These are phyloP conservation scores for Marisa cornuarietis DNA, from an alignment of 1,140 invertebrate species.

Conservation along the genomic window DNA sequence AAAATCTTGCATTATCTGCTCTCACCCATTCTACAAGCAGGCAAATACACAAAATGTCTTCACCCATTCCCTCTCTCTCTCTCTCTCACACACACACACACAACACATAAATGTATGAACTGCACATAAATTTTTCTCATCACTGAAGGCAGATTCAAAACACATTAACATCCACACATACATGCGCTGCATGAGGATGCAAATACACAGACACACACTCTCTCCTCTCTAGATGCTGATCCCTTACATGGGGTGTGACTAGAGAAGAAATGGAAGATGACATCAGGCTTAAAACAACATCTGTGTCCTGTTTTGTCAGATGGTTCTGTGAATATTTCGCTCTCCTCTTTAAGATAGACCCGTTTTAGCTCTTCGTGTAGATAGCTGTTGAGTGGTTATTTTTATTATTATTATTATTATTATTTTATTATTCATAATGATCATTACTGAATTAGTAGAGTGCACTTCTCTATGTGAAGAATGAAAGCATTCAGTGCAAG, in stretches of 20 bases:
- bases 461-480: too few species aligned
- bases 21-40: background rate
- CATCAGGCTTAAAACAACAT: conserved; percentile 68
- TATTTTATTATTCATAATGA: conserved; percentile 68
- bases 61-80: background rate
- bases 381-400: conserved; percentile 38
- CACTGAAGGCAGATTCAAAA: background rate
- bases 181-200: background rate
- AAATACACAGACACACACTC: conserved; percentile 4
- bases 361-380: conserved; percentile 52
- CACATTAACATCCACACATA: background rate
- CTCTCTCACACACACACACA: conserved; percentile 10
- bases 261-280: conserved; percentile 86
- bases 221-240: background rate
- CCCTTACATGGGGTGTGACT: conserved; percentile 83
- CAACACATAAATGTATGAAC: background rate
- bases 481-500: too few species aligned
- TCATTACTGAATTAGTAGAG: background rate
- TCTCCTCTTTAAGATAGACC: conserved; percentile 37
- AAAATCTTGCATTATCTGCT: conserved; percentile 11
- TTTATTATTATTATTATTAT: background rate
- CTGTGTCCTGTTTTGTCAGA: conserved; percentile 12
- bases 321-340: conserved; percentile 41
- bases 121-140: background rate
- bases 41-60: background rate